phyloP scores from a whole-genome alignment of 2,797 vertebrate genomes.

The Potorous gilbertii region DNA sequence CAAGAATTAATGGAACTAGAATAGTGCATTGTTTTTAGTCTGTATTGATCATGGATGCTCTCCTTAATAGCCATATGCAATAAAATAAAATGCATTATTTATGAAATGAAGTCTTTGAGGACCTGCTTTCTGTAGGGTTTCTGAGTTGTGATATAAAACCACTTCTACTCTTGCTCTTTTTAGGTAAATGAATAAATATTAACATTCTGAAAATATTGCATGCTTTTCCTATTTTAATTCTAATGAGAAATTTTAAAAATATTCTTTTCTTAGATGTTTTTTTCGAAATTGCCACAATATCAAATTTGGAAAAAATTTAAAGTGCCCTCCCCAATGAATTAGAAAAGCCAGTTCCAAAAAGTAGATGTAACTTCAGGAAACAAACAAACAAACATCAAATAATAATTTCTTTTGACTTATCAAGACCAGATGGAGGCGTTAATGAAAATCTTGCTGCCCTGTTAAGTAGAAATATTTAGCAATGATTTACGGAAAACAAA shows the following conservation, averaged over 20 bases:
- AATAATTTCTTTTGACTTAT: background rate
- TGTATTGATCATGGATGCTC: slow-evolving; percentile 95
- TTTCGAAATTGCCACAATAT: background rate
- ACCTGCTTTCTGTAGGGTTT: slow-evolving; percentile 71
- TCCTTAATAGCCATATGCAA: slow-evolving; percentile 97
- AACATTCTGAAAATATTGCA: background rate
- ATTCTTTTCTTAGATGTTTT: background rate
- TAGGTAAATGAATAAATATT: slow-evolving; percentile 41
- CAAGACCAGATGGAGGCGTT: background rate
- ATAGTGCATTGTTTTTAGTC: slow-evolving; percentile 95
- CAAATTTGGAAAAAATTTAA: background rate
- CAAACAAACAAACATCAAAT: too few relatives aligned
- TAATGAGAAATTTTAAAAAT: slow-evolving; percentile 1
- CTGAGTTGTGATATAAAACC: slow-evolving; percentile 56
- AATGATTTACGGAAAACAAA: background rate
- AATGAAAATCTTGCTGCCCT: background rate
- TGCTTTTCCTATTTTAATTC: slow-evolving; percentile 59
- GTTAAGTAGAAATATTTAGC: background rate
- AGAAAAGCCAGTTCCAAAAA: background rate
- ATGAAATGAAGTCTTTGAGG: slow-evolving; percentile 86
- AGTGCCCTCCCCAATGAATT: background rate
- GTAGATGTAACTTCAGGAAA: background rate
- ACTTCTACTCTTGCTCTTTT: slow-evolving; percentile 33
- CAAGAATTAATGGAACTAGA: slow-evolving; percentile 91
- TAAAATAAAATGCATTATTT: slow-evolving; percentile 96